These are phyloP conservation scores for Serrognathus titanus DNA, from an alignment of 2,888 invertebrate species.

Conservation along the genomic window DNA sequence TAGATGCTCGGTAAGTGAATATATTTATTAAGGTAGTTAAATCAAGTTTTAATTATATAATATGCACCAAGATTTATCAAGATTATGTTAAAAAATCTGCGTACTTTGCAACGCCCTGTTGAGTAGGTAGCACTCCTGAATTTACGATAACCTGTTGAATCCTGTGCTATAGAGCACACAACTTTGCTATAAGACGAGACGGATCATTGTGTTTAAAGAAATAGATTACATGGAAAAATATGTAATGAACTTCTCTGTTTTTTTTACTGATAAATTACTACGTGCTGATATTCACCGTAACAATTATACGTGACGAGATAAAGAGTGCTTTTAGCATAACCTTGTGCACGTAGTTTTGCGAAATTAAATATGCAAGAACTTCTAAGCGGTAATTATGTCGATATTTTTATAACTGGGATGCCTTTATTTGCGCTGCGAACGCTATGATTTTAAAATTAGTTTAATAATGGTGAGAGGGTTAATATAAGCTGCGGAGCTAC, in stretches of 20 bases:
- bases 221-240: neutral
- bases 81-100: too few relatives aligned
- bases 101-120: neutral
- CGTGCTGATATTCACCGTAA: conserved; percentile 3
- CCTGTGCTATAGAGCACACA: too few relatives aligned
- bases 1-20: too few relatives aligned
- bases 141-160: too few relatives aligned
- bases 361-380: conserved; percentile 17
- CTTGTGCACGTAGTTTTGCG: conserved; percentile 13
- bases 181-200: too few relatives aligned
- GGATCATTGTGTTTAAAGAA: too few relatives aligned
- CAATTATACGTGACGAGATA: conserved; percentile 14
- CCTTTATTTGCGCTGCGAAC: conserved; percentile 24
- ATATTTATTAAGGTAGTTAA: too few relatives aligned
- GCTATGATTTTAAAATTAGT: conserved; percentile 33
- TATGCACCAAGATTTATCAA: too few relatives aligned
- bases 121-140: neutral
- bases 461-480: conserved; percentile 32
- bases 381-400: conserved; percentile 13
- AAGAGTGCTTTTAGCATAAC: conserved; percentile 17
- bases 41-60: too few relatives aligned
- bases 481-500: conserved; percentile 23
- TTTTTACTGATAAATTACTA: neutral
- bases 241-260: neutral
- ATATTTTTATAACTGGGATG: conserved; percentile 18